Conservation (phyloP, 2,888 invertebrate genomes). For the Pachymerium ferrugineum region DNA sequence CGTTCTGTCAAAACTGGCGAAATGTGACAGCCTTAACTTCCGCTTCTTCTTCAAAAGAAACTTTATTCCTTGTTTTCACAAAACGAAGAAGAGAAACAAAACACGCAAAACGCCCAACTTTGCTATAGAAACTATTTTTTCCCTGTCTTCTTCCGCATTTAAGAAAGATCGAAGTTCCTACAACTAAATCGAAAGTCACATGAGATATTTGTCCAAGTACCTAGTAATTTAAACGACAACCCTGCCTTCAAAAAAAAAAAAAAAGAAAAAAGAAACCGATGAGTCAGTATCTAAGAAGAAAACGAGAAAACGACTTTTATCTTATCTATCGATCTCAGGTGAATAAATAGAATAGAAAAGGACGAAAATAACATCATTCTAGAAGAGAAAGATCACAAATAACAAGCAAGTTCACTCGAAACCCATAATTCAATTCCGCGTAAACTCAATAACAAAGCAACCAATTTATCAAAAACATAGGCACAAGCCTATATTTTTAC, state of each 20-base stretch:
- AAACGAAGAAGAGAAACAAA: background rate
- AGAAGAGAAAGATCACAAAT: conserved; percentile 17
- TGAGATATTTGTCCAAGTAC: background rate
- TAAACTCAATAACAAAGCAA: background rate
- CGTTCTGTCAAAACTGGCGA: conserved; percentile 24
- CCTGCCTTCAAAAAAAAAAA: no score
- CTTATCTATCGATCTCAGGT: conserved; percentile 2
- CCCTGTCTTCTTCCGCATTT: no score
- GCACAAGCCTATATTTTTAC: background rate
- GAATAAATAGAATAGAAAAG: conserved; percentile 14
- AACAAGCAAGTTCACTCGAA: conserved; percentile 14
- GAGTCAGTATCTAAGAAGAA: background rate
- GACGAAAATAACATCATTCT: background rate
- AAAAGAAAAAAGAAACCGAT: background rate
- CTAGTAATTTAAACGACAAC: no score
- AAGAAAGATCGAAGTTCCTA: background rate
- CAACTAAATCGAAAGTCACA: background rate
- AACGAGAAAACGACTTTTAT: background rate
- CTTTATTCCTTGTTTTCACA: conserved; percentile 11
- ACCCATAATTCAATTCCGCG: conserved; percentile 6
- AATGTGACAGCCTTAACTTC: conserved; percentile 21
- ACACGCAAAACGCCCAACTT: background rate
- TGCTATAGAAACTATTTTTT: no score
- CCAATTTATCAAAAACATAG: background rate
- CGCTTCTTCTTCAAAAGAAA: conserved; percentile 10